phyloP scores from a whole-genome alignment of 2,888 invertebrate species.

The Zele albiditarsus region DNA sequence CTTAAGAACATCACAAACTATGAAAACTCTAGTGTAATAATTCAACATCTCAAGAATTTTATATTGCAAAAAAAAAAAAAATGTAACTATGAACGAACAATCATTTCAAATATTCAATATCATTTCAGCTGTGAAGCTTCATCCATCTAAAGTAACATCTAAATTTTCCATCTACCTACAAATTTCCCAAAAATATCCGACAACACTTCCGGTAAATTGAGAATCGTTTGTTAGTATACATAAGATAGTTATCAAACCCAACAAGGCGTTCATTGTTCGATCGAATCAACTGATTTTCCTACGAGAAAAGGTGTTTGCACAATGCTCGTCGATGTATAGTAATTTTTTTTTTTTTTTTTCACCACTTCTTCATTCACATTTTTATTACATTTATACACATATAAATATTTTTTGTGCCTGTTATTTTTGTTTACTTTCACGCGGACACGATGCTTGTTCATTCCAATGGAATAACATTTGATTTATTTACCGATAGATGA shows the following conservation, averaged over 20 bases:
- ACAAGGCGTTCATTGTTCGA: conserved; percentile 24
- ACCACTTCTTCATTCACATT: neutral
- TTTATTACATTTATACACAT: conserved; percentile 3
- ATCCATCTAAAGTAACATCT: neutral
- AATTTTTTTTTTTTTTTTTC: conserved; percentile 9
- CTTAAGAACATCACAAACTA: no score
- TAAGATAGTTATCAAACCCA: conserved; percentile 44
- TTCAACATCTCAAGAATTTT: no score
- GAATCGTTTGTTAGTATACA: neutral
- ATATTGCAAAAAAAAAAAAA: no score
- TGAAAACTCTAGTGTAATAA: no score
- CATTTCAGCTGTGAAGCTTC: no score
- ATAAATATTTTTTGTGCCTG: neutral
- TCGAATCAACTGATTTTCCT: neutral
- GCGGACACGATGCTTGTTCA: neutral
- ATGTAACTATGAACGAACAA: no score
- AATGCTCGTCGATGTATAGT: conserved; percentile 1
- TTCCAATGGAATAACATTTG: conserved; percentile 40
- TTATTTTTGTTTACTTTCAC: conserved; percentile 28
- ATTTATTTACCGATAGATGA: conserved; percentile 33
- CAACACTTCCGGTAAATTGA: neutral
- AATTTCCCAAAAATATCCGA: neutral
- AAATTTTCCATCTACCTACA: neutral
- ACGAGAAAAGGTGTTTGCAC: conserved; percentile 22
- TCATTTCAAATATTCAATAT: no score